Conservation (phyloP, 2,797 vertebrate genomes). For the Furcifer pardalis region DNA sequence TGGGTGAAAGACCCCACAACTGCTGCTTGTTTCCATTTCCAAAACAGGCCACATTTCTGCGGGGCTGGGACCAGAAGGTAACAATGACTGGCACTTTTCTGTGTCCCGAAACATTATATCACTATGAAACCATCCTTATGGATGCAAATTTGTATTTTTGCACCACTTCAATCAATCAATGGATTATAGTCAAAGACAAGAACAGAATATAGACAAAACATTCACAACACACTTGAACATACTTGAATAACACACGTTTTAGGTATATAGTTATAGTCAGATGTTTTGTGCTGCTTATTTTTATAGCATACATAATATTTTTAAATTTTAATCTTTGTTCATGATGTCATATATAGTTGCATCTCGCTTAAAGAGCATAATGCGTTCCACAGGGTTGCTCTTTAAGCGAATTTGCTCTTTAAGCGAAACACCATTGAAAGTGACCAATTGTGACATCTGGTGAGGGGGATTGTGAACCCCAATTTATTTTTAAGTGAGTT, state of each 20-base stretch:
- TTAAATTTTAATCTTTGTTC: slow-evolving; percentile 1
- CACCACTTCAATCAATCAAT: not conserved
- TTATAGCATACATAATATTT: not conserved
- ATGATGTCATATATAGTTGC: slow-evolving; percentile 31
- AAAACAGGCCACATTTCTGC: not conserved
- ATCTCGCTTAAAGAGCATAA: too few relatives aligned
- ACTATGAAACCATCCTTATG: not conserved
- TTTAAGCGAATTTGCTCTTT: too few relatives aligned
- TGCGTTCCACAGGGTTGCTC: too few relatives aligned
- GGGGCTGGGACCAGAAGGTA: not conserved
- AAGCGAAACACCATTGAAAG: too few relatives aligned
- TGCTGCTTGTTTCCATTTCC: not conserved
- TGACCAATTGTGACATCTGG: too few relatives aligned
- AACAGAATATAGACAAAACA: too few relatives aligned
- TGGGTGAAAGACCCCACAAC: too few relatives aligned
- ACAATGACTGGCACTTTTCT: not conserved
- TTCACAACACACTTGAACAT: too few relatives aligned
- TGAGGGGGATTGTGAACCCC: too few relatives aligned
- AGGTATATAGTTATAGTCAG: slow-evolving; percentile 3
- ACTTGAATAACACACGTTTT: not conserved
- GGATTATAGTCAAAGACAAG: too few relatives aligned
- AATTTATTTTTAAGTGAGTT: too few relatives aligned
- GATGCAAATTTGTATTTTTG: not conserved
- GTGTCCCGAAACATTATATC: not conserved
- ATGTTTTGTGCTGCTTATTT: not conserved